Evolutionary conservation across 2,888 invertebrate genomes (phyloP), one percentile per base, ranked within the genome.

Genomic region (Syrphus vitripennis): DNA sequence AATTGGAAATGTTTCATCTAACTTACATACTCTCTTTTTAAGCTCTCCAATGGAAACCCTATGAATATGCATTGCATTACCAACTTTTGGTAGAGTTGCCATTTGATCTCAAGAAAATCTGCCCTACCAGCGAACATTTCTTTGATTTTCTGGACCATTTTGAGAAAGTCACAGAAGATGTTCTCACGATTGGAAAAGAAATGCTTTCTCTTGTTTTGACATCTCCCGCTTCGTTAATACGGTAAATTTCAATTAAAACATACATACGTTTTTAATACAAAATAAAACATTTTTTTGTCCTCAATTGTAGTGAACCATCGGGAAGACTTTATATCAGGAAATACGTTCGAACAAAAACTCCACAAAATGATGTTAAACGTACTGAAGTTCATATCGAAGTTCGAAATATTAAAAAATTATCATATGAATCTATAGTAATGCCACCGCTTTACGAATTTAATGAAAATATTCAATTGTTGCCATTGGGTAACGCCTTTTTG

Each of bases 361-460:
- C 63, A 0, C 74, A 82, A 26, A 65, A 78, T n/a, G 77, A 82
- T 14, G 70, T 75, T 0, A 77, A 65, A 14, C 34, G 26, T 5
- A 63, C 34, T 0, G 86, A 86, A 42, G 50, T 86, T 42, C 70
- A 74, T 26, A 86, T 86, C 26, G 82, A 82, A 74, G 82, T 86
- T 70, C 63, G 74, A n/a, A 86, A 86, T 24, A 82, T 86, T 7
- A 82, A 75, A 29, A 70, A 78, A 10, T 31, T 86, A 10, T 82
- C 81, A 37, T 86, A 59, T 42, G 70, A 82, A 34, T 77, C 72
- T 1, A 86, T 86, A 57, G 48, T 16, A 4, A 19, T 69, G 42
- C 82, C 86, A 1, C 82, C 86, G 3, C 34, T 86, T 1, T 86
- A 82, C 31, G 86, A 86, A 2, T 86, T 86, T 53, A 77, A 86